phyloP scores from a whole-genome alignment of 1,140 invertebrate genomes.

The Drosophila sp. region DNA sequence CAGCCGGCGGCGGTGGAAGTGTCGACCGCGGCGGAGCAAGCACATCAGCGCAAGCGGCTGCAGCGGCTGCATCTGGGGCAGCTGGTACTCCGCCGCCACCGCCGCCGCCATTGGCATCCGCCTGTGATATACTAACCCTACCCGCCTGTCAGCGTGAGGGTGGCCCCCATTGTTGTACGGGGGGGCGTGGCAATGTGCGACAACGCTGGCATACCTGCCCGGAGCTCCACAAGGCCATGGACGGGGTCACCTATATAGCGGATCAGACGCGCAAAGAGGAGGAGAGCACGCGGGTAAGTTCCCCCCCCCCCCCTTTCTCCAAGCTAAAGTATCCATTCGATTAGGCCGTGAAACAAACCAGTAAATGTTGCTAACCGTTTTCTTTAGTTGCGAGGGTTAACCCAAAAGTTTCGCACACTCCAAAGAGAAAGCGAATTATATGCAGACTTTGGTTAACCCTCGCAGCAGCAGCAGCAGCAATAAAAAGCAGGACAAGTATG shows the following conservation, averaged over 20 bases:
- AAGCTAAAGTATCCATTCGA: too few relatives aligned
- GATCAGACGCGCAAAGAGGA: conserved; percentile 96
- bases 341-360: too few relatives aligned
- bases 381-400: too few relatives aligned
- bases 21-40: conserved; percentile 42
- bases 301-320: too few relatives aligned
- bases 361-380: too few relatives aligned
- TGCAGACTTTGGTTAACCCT: too few relatives aligned
- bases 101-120: conserved; percentile 52
- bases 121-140: conserved; percentile 74
- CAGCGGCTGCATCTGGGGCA: conserved; percentile 32
- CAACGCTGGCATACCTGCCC: conserved; percentile 93
- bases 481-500: conserved; percentile 26
- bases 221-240: conserved; percentile 95
- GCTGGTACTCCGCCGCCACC: conserved; percentile 47
- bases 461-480: conserved; percentile 12
- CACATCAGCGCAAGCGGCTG: conserved; percentile 38
- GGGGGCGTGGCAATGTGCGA: conserved; percentile 83
- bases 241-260: conserved; percentile 95
- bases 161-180: conserved; percentile 73
- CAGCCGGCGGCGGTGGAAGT: conserved; percentile 43
- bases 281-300: conserved; percentile 92
- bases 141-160: conserved; percentile 78
- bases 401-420: too few relatives aligned
- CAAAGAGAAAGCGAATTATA: too few relatives aligned